Evolutionary conservation across 2,888 invertebrate genomes (phyloP).

Genomic region (Agriopis leucophaearia): DNA sequence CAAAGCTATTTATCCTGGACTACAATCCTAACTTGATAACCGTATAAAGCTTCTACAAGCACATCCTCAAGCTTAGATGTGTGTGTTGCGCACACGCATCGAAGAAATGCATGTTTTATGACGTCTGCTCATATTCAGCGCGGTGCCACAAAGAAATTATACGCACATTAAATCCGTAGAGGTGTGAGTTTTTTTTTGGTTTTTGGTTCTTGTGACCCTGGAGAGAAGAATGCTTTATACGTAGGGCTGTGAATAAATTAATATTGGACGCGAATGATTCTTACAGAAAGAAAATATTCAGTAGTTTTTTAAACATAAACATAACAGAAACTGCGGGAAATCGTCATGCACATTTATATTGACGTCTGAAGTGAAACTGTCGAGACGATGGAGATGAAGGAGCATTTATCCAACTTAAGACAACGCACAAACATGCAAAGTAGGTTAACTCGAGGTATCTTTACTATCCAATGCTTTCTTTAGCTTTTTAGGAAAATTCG

Average conservation of each 20-base stretch:
- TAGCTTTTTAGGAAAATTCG: neutral
- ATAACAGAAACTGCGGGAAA: too few relatives aligned
- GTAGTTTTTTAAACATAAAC: too few relatives aligned
- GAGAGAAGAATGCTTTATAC: conserved; percentile 32
- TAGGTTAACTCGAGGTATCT: too few relatives aligned
- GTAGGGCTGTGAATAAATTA: conserved; percentile 36
- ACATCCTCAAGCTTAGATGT: conserved; percentile 36
- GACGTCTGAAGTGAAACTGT: too few relatives aligned
- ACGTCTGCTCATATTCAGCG: conserved; percentile 85
- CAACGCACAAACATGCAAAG: too few relatives aligned
- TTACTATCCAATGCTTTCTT: too few relatives aligned
- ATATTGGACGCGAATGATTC: conserved; percentile 18
- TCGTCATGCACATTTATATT: too few relatives aligned
- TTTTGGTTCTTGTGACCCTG: conserved; percentile 54
- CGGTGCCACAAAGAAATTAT: conserved; percentile 87
- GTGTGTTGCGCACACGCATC: conserved; percentile 67
- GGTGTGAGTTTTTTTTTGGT: conserved; percentile 71
- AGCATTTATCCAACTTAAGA: too few relatives aligned
- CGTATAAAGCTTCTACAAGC: conserved; percentile 38
- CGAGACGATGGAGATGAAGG: too few relatives aligned
- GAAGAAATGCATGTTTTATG: conserved; percentile 87
- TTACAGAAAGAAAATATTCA: conserved; percentile 7
- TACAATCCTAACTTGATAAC: conserved; percentile 36
- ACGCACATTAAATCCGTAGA: conserved; percentile 85
- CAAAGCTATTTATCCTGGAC: conserved; percentile 17